Evolutionary conservation across 2,888 invertebrate genomes (phyloP).

Genomic region (Hartigia nigra): DNA sequence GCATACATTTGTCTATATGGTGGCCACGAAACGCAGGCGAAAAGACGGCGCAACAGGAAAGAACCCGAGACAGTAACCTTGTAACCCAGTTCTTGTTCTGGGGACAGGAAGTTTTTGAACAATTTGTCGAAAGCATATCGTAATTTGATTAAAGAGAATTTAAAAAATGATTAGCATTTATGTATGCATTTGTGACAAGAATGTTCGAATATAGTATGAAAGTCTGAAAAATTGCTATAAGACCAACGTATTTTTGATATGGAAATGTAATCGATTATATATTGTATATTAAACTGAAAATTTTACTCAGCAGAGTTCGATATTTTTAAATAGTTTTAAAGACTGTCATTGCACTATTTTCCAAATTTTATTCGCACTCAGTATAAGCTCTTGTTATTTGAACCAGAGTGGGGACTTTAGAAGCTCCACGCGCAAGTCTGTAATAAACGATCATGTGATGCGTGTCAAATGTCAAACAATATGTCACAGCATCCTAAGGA

Average conservation of each 20-base stretch:
- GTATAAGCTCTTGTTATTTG: background rate
- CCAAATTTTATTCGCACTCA: background rate
- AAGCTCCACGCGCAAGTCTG: background rate
- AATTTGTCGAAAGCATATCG: background rate
- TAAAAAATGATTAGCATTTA: background rate
- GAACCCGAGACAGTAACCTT: background rate
- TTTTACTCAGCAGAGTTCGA: background rate
- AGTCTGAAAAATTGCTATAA: background rate
- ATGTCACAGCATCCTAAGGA: background rate
- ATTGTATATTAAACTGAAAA: background rate
- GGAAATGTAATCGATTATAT: background rate
- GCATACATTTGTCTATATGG: background rate
- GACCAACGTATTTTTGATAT: background rate
- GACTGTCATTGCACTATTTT: no score
- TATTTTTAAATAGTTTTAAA: background rate
- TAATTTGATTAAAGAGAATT: background rate
- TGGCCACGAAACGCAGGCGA: background rate
- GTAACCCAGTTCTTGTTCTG: background rate
- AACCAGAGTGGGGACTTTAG: background rate
- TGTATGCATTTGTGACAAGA: background rate
- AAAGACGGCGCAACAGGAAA: background rate
- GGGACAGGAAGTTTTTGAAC: background rate
- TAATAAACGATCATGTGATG: background rate
- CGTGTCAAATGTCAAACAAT: background rate
- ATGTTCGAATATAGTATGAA: background rate